Base-by-base conservation (phyloP, 2,888 invertebrate species). In the Steinernema carpocapsae region DNA sequence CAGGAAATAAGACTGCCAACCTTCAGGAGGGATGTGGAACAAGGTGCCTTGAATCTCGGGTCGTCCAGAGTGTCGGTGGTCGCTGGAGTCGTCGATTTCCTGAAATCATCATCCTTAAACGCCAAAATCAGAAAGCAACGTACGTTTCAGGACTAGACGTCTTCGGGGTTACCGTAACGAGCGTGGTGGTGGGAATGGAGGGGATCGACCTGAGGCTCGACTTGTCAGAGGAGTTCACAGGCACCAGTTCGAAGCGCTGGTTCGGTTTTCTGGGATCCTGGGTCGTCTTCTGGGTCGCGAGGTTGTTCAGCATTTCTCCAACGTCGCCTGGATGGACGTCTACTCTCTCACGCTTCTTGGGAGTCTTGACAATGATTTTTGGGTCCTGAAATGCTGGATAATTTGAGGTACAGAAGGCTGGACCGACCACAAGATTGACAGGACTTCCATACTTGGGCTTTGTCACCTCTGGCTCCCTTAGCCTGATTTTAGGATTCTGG, bases 1-100 rank as follows among this genome's bases (percentile, higher is more conserved):
- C n/a, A n/a, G n/a, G n/a, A n/a, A n/a, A n/a, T n/a, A 56, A 10
- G 22, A 22, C 26, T 2, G 22, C 26, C 6, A 14, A 26, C 56
- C 56, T 56, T 56, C 56, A 6, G 56, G 56, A 56, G 56, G 56
- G 17, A 56, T 26, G 6, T 56, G 56, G 26, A 26, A 56, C 6
- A 56, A 7, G 26, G 26, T 4, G 56, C 19, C 6, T 24, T 10
- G 56, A 56, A 56, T 24, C 26, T 3, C 19, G 56, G 56, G 22
- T 56, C 56, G 56, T 56, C 56, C 6, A 56, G 22, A 6, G 26
- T 26, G 26, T 26, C 56, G 7, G 26, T 56, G 56, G 48, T 48
- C 48, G 3, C 48, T n/a, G 4, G 14, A 56, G 26, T 17, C 22
- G 43, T 43, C 43, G 14, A 12, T 43, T 43, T 43, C 43, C 43